Evolutionary conservation across 2,888 invertebrate species (phyloP).

Genomic region (Ornithoptera alexandrae): DNA sequence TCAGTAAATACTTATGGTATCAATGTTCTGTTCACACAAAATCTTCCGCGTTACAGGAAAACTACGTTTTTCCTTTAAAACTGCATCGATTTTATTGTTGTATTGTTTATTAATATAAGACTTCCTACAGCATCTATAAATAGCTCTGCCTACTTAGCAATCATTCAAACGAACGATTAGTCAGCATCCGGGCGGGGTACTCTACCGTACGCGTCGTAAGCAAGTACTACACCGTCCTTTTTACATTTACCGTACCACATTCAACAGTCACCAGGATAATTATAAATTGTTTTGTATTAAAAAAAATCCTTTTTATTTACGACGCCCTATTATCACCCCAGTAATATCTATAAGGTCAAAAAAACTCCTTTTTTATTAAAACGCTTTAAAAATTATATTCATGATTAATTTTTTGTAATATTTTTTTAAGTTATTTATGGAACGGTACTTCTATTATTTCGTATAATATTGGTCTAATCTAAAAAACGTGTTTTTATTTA

Average conservation of each 20-base stretch:
- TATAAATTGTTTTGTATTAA: no score
- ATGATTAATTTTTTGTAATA: no score
- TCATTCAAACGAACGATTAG: constrained; percentile 37
- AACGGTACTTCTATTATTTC: no score
- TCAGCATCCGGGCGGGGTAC: constrained; percentile 38
- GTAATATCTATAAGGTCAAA: no score
- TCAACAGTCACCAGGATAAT: no score
- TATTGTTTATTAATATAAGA: constrained; percentile 19
- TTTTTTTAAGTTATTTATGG: no score
- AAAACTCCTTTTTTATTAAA: not conserved
- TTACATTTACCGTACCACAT: not conserved
- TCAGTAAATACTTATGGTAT: not conserved
- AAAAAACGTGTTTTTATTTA: no score
- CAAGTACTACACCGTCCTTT: not conserved
- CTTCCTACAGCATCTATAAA: constrained; percentile 24
- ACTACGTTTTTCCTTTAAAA: constrained; percentile 24
- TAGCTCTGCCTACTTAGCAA: constrained; percentile 16
- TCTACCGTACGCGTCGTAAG: constrained; percentile 26
- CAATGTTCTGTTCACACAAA: not conserved
- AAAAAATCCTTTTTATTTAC: no score
- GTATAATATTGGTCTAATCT: no score
- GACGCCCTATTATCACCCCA: no score
- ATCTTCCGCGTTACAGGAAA: constrained; percentile 14
- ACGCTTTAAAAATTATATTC: not conserved
- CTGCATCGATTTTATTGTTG: constrained; percentile 12